phyloP scores from a whole-genome alignment of 2,797 vertebrate genomes.

The Sebastes oblongus region DNA sequence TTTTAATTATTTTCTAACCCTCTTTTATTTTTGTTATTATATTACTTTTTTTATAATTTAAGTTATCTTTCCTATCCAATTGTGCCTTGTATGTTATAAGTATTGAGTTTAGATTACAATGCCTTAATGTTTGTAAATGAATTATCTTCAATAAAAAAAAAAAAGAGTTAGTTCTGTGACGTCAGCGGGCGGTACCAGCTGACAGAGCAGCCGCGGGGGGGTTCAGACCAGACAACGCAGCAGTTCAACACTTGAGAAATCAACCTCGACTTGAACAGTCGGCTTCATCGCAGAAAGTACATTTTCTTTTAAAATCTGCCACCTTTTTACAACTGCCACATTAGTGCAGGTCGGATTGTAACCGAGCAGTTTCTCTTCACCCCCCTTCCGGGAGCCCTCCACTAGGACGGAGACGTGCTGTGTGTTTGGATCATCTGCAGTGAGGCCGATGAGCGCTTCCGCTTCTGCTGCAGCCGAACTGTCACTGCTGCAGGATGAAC shows the following conservation, averaged over 20 bases:
- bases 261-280: accelerated
- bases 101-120: no score
- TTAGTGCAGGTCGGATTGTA: background rate
- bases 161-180: background rate
- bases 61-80: no score
- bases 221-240: accelerated
- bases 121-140: no score
- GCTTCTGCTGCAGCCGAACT: constrained; percentile 46
- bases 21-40: no score
- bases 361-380: accelerated
- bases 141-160: no score
- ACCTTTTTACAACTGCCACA: accelerated
- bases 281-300: accelerated
- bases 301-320: accelerated
- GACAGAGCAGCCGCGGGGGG: background rate
- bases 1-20: no score
- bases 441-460: constrained; percentile 58
- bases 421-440: background rate
- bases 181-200: constrained; percentile 61
- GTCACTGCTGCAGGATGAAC: constrained; percentile 77
- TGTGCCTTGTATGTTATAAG: no score
- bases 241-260: background rate
- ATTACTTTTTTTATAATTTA: no score
- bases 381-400: background rate
- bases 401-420: background rate